Evolutionary conservation across 1,140 invertebrate genomes (phyloP), one percentile per base, ranked within the genome.

Genomic region (Homalodisca vitripennis): DNA sequence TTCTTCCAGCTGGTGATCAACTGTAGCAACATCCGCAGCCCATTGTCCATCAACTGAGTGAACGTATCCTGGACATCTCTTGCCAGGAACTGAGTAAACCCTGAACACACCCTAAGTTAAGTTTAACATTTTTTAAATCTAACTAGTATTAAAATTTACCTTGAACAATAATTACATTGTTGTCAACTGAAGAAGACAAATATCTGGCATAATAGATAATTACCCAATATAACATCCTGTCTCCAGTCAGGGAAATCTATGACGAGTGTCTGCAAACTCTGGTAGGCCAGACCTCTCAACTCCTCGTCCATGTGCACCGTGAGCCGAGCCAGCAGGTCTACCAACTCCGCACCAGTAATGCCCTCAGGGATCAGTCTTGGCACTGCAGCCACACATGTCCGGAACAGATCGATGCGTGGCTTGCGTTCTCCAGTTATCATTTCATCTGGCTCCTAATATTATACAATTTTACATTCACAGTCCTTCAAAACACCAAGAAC

Each of bases 381-480:
- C 73, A 99, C 97, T 2, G 98, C 97, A 22, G 98, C 98, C 20
- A 99, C 93, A 79, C 98, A 99, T 0, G 98, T 99, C 24, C 97
- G 87, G 77, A 99, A 99, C 69, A 99, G 81, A 82, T 99, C 98
- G 70, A 99, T 95, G 77, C 97, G 91, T 0, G 97, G 95, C 79
- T 99, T 99, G n/a, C 95, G 85, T 78, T 99, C 98, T 0, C 96
- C 95, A 0, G 94, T 96, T 29, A 98, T 90, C 85, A 98, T 92
- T 78, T 98, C 97, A 74, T 97, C 94, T 2, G 94, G 93, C 78
- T 97, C 94, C 75, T 77, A 53, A 29, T 48, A 60, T 12, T 20
- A 53, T n/a, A n/a, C n/a, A n/a, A n/a, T n/a, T n/a, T n/a, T n/a
- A n/a, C n/a, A n/a, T n/a, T n/a, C n/a, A n/a, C n/a, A n/a, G n/a